A percentile compares a stretch with the other conserved stretches of the same genome.
phyloP scores from a whole-genome alignment of 2,113 vertebrate genomes.

The Gavia stellata region DNA sequence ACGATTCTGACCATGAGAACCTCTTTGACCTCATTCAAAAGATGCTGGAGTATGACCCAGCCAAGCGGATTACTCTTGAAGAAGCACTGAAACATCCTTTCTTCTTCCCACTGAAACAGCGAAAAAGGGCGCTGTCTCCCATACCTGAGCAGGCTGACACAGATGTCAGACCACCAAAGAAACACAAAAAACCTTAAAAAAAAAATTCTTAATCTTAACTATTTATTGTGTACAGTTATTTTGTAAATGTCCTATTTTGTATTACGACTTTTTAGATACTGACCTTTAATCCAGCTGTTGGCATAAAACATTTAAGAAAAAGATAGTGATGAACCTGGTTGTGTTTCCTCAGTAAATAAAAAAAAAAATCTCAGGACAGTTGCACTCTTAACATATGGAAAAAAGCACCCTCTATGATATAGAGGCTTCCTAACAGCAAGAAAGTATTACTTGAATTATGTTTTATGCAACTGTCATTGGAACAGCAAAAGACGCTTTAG shows the following conservation, averaged over 20 bases:
- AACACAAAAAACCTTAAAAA: not conserved
- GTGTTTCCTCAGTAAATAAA: not conserved
- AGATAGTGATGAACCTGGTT: not conserved
- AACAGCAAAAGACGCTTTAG: not conserved
- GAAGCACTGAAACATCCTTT: slow-evolving; percentile 83
- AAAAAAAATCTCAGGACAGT: no score
- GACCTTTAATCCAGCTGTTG: not conserved
- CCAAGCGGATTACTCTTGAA: slow-evolving; percentile 76
- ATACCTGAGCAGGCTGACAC: slow-evolving; percentile 40
- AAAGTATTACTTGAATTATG: not conserved
- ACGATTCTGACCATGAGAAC: slow-evolving; percentile 74
- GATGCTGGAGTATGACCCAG: slow-evolving; percentile 84
- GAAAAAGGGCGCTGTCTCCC: not conserved
- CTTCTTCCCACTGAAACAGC: slow-evolving; percentile 57
- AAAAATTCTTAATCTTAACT: no score
- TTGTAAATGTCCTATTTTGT: slow-evolving; percentile 49
- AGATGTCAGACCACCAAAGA: slow-evolving; percentile 73
- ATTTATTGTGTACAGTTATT: slow-evolving; percentile 55
- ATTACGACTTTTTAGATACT: slow-evolving; percentile 1
- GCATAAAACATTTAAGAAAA: slow-evolving; percentile 32
- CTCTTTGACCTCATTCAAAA: slow-evolving; percentile 86
- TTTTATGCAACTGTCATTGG: not conserved
- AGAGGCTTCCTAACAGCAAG: not conserved
- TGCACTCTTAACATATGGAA: rapidly evolving
- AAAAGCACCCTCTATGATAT: rapidly evolving